Percentiles rank a stretch among this genome's conserved stretches.
Evolutionary conservation across 2,888 invertebrate species (phyloP).

Genomic region (Enchytraeus crypticus): DNA sequence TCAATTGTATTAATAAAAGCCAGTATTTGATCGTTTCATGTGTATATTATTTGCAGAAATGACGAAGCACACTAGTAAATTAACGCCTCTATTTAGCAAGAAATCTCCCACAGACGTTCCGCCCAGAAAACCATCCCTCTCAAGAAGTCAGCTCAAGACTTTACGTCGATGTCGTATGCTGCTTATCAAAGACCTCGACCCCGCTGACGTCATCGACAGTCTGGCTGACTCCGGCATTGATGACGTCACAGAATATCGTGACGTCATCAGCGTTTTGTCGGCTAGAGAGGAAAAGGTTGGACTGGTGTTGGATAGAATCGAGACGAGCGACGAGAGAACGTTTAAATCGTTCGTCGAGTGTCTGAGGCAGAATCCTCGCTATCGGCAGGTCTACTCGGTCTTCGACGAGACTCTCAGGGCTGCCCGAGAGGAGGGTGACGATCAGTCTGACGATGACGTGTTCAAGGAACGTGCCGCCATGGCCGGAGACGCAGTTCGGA

Average conservation of each 20-base stretch:
- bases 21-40: too few relatives aligned
- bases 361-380: conserved; percentile 22
- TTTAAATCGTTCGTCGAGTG: conserved; percentile 25
- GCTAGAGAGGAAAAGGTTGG: conserved; percentile 17
- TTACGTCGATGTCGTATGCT: conserved; percentile 25
- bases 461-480: conserved; percentile 13
- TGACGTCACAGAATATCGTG: background rate
- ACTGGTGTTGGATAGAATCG: conserved; percentile 23
- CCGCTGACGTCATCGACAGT: conserved; percentile 12
- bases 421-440: conserved; percentile 18
- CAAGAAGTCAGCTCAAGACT: conserved; percentile 12
- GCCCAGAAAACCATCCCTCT: background rate
- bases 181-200: conserved; percentile 25
- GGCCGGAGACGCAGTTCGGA: conserved; percentile 22
- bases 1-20: too few relatives aligned
- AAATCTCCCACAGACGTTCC: background rate
- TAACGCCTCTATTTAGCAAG: background rate
- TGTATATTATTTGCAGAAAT: too few relatives aligned
- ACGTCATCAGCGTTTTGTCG: background rate
- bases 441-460: conserved; percentile 3
- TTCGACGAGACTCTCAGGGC: conserved; percentile 23
- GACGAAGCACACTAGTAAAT: background rate
- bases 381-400: conserved; percentile 19
- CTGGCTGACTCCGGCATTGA: background rate
- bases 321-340: conserved; percentile 18